Conservation (phyloP, 2,113 vertebrate species). For the Lanius ludovicianus region DNA sequence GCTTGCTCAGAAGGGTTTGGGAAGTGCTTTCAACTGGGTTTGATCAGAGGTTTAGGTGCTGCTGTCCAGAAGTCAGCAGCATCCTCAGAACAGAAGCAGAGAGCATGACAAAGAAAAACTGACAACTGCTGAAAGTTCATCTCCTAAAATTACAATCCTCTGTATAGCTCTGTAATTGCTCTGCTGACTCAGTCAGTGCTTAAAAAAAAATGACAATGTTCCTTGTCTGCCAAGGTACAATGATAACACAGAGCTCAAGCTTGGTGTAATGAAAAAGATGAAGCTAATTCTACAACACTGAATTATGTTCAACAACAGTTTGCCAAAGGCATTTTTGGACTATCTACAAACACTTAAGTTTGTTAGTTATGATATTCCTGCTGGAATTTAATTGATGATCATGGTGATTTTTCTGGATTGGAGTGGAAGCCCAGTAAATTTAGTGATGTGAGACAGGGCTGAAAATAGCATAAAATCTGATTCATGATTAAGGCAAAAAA, state of each 20-base stretch:
- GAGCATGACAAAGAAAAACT: not conserved
- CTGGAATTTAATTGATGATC: not conserved
- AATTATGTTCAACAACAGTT: not conserved
- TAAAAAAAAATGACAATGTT: not conserved
- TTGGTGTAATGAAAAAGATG: not conserved
- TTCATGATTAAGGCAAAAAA: not conserved
- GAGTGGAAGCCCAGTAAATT: not conserved
- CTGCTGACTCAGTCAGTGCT: not conserved
- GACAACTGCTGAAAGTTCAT: not conserved
- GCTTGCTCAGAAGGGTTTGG: not conserved
- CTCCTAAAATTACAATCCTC: not conserved
- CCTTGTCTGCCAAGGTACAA: not conserved
- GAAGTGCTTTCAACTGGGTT: not conserved
- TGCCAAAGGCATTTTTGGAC: not conserved
- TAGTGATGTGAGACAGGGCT: not conserved
- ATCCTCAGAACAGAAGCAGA: not conserved
- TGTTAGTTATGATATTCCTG: not conserved
- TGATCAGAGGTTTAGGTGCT: not conserved
- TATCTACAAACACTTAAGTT: not conserved
- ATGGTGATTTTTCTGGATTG: not conserved
- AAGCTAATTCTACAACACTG: not conserved
- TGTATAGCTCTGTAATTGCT: not conserved
- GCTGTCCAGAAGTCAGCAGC: not conserved
- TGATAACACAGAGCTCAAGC: not conserved
- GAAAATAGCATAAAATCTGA: not conserved